A percentile compares a stretch with the other conserved stretches of the same genome.
phyloP scores from a whole-genome alignment of 2,113 vertebrate genomes.

The Sinocyclocheilus anophthalmus region DNA sequence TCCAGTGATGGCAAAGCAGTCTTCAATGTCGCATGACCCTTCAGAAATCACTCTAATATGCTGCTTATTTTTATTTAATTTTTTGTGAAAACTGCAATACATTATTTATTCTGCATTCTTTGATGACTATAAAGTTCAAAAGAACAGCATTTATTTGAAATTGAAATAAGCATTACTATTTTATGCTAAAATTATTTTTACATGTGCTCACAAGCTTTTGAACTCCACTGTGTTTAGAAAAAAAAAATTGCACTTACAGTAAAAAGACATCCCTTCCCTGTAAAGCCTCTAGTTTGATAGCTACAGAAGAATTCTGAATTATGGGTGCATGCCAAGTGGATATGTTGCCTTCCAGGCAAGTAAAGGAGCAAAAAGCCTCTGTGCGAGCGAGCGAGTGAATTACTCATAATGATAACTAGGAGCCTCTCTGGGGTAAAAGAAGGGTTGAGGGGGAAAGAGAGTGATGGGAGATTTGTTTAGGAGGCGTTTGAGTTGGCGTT shows the following conservation, averaged over 20 bases:
- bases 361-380: slow-evolving; percentile 29
- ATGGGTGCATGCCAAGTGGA: slow-evolving; percentile 27
- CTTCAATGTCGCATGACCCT: no score
- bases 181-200: not conserved
- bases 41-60: no score
- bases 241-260: not conserved
- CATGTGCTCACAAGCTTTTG: not conserved
- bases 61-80: no score
- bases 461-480: slow-evolving; percentile 36
- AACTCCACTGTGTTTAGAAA: not conserved
- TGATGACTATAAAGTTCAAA: no score
- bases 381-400: slow-evolving; percentile 2
- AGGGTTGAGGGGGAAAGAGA: slow-evolving; percentile 6
- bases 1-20: no score
- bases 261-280: not conserved
- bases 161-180: not conserved
- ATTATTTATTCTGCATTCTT: no score
- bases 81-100: no score
- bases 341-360: slow-evolving; percentile 23
- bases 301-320: not conserved
- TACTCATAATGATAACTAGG: slow-evolving; percentile 30
- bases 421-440: slow-evolving; percentile 19
- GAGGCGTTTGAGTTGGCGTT: slow-evolving; percentile 14
- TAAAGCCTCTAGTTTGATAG: slow-evolving; percentile 15
- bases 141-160: no score